phyloP scores from a whole-genome alignment of 2,113 vertebrate species.

The Gymnorhina tibicen region DNA sequence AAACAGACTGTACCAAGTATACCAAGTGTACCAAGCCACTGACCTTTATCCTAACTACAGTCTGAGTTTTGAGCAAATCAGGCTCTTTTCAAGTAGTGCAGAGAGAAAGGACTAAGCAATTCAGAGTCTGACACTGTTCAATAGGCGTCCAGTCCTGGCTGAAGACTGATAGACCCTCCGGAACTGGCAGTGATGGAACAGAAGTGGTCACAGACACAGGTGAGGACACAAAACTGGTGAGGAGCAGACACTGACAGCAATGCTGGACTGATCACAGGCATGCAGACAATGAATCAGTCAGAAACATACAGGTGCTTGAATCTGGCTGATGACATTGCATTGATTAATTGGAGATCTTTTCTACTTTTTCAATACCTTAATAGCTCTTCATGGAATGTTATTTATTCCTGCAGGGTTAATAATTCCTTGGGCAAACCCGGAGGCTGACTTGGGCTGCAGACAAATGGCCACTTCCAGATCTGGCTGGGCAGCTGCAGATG shows the following conservation, averaged over 20 bases:
- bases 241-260: neutral
- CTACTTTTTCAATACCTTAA: neutral
- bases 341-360: neutral
- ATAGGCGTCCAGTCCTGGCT: neutral
- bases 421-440: neutral
- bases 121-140: neutral
- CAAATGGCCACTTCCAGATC: neutral
- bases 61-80: neutral
- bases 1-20: neutral
- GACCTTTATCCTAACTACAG: neutral
- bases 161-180: neutral
- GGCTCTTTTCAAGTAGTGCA: neutral
- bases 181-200: neutral
- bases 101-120: neutral
- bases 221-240: neutral
- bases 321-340: neutral
- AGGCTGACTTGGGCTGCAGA: neutral
- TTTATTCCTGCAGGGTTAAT: neutral
- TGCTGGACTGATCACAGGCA: neutral
- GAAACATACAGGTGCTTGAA: neutral
- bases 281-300: rapidly evolving
- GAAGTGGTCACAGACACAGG: neutral
- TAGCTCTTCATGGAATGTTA: neutral
- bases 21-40: neutral
- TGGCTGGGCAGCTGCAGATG: neutral